Conservation (phyloP, 2,797 vertebrate species). For the Phyllotis vaccarum region DNA sequence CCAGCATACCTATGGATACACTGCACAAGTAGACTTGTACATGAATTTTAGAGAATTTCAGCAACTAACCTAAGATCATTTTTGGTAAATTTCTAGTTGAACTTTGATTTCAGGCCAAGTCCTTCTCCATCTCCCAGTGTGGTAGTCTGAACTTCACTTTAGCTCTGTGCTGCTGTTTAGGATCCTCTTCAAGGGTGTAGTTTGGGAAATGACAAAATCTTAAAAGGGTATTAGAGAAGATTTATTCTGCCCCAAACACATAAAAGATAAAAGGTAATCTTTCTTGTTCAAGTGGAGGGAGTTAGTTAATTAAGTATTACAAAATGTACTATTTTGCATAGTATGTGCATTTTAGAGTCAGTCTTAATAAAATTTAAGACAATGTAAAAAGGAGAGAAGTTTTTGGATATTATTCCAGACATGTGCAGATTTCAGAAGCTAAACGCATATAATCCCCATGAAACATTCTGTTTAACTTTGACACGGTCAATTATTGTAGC, state of each 20-base stretch:
- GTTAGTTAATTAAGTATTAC: neutral
- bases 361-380: neutral
- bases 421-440: neutral
- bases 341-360: constrained; percentile 11
- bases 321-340: constrained; percentile 6
- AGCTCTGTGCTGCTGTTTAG: neutral
- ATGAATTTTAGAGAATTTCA: constrained; percentile 2
- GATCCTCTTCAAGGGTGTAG: neutral
- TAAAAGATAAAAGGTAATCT: neutral
- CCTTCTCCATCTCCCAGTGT: neutral
- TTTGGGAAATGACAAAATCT: neutral
- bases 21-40: neutral
- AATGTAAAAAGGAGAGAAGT: neutral
- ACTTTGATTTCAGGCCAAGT: neutral
- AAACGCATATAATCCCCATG: neutral
- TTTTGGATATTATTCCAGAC: neutral
- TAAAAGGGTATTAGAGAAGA: neutral
- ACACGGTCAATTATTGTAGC: neutral
- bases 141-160: neutral
- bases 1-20: neutral
- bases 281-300: constrained; percentile 14
- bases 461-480: constrained; percentile 26
- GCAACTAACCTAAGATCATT: neutral
- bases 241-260: neutral
- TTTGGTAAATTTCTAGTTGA: constrained; percentile 27